Evolutionary conservation across 2,888 invertebrate genomes (phyloP).

Genomic region (Congeria kusceri): DNA sequence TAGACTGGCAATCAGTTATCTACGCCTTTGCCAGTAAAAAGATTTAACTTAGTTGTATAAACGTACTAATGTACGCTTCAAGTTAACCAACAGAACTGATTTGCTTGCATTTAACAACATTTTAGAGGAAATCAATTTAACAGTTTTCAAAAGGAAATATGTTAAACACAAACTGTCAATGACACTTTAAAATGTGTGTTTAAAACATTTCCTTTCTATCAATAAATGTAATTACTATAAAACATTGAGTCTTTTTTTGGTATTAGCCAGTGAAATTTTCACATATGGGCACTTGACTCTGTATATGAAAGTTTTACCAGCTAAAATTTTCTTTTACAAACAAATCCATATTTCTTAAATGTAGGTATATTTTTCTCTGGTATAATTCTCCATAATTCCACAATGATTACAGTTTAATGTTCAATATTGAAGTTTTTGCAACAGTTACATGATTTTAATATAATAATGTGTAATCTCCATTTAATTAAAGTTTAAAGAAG

Average conservation of each 20-base stretch:
- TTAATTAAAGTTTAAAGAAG: too few relatives aligned
- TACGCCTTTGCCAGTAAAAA: too few relatives aligned
- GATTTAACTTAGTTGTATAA: too few relatives aligned
- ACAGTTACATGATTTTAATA: too few relatives aligned
- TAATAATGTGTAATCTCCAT: too few relatives aligned
- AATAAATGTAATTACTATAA: background rate
- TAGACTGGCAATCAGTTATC: too few relatives aligned
- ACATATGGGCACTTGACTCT: background rate
- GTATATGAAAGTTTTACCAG: background rate
- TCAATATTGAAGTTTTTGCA: too few relatives aligned
- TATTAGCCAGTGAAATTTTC: background rate
- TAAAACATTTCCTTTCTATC: background rate
- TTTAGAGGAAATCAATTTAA: background rate
- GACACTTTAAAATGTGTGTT: background rate
- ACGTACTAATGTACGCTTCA: too few relatives aligned
- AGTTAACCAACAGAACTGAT: background rate
- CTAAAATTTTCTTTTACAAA: background rate
- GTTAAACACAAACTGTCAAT: background rate
- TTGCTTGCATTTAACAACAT: background rate
- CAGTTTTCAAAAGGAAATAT: background rate
- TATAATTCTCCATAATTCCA: too few relatives aligned
- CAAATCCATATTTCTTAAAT: too few relatives aligned
- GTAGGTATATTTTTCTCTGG: too few relatives aligned
- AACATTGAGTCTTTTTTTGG: slow-evolving; percentile 5
- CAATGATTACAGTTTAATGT: too few relatives aligned